Percentiles rank a stretch among this genome's conserved stretches.
phyloP scores from a whole-genome alignment of 2,113 vertebrate genomes.

The Alectura lathami region DNA sequence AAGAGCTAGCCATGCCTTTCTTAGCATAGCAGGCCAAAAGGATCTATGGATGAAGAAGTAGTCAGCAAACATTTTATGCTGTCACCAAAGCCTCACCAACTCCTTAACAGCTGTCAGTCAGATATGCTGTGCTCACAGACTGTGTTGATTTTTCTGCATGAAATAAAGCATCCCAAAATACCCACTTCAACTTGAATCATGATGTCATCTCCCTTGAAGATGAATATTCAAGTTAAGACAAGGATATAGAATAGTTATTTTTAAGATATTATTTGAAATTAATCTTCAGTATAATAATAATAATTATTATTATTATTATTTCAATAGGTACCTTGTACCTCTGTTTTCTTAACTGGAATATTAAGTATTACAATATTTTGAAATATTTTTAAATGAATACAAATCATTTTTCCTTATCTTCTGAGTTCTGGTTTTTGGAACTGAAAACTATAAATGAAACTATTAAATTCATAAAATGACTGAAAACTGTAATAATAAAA shows the following conservation, averaged over 20 bases:
- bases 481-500: not conserved
- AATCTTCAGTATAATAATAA: rapidly evolving
- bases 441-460: not conserved
- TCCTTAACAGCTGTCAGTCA: not conserved
- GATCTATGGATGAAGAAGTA: not conserved
- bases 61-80: not conserved
- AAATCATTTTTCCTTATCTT: not conserved
- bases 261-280: not conserved
- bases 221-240: not conserved
- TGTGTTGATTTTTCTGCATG: not conserved
- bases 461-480: not conserved
- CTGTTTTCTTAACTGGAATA: not conserved
- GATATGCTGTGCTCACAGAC: not conserved
- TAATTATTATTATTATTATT: too few species aligned
- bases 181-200: not conserved
- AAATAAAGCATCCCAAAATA: not conserved
- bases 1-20: not conserved
- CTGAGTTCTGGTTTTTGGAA: not conserved
- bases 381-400: not conserved
- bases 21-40: not conserved
- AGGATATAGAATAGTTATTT: not conserved
- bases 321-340: not conserved
- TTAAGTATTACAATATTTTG: not conserved
- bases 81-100: not conserved
- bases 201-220: not conserved